These are phyloP conservation scores for Passer montanus DNA, from an alignment of 2,113 vertebrate genomes.

Conservation along the genomic window DNA sequence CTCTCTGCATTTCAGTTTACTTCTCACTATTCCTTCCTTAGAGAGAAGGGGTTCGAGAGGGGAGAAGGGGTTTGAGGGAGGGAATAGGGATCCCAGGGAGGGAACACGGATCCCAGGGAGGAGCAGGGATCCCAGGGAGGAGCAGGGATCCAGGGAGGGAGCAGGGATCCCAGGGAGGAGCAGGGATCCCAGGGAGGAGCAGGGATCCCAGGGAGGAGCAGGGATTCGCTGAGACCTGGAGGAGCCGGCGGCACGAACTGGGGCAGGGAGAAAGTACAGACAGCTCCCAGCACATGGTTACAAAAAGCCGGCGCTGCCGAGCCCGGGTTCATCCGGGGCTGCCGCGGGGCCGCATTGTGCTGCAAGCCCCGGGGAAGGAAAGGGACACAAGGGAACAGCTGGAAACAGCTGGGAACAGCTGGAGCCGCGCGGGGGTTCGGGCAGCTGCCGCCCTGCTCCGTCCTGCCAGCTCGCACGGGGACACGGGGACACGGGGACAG, in stretches of 20 bases:
- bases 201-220: no score
- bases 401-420: not conserved
- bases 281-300: not conserved
- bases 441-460: not conserved
- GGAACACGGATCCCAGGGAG: not conserved
- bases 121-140: no score
- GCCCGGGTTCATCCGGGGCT: conserved; percentile 17
- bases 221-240: not conserved
- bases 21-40: not conserved
- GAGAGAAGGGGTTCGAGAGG: not conserved
- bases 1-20: not conserved
- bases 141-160: no score
- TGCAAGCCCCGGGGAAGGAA: not conserved
- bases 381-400: not conserved
- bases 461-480: not conserved
- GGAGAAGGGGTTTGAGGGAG: not conserved
- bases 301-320: not conserved
- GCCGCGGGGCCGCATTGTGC: not conserved
- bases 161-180: not conserved
- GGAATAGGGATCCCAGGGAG: not conserved
- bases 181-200: not conserved
- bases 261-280: not conserved
- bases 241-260: not conserved
- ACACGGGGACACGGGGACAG: not conserved
- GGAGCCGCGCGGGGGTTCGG: not conserved